phyloP scores from a whole-genome alignment of 2,113 vertebrate genomes.

The Campylorhamphus procurvoides region DNA sequence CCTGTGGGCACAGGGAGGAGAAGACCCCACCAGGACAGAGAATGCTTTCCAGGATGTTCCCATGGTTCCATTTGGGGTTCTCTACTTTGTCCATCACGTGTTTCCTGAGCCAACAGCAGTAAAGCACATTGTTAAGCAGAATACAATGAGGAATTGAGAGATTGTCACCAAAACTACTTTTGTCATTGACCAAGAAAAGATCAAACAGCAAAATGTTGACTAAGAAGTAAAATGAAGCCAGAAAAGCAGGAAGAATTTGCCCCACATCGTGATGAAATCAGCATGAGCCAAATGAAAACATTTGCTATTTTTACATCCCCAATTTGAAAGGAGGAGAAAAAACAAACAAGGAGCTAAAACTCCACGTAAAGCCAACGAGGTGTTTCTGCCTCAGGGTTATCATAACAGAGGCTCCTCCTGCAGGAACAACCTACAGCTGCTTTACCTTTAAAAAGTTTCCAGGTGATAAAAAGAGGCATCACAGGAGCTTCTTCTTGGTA shows the following conservation, averaged over 20 bases:
- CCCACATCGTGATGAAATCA: neutral
- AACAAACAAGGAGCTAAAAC: conserved; percentile 24
- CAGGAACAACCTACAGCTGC: neutral
- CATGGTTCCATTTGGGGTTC: fast-evolving
- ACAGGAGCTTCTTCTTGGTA: neutral
- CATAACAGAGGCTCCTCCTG: neutral
- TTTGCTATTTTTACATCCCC: neutral
- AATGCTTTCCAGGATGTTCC: neutral
- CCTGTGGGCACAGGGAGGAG: neutral
- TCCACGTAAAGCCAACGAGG: neutral
- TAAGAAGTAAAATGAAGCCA: neutral
- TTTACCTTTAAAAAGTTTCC: neutral
- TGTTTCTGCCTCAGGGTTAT: neutral
- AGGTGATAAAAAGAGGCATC: neutral
- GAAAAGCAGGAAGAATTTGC: neutral
- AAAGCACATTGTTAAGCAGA: neutral
- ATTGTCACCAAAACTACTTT: neutral
- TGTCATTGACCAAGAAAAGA: neutral
- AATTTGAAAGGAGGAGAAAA: neutral
- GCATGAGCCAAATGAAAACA: neutral
- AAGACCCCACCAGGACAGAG: neutral
- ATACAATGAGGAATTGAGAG: neutral
- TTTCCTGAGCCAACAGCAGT: neutral
- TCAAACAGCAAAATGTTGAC: neutral
- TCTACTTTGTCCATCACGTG: fast-evolving